A percentile compares a stretch with the other conserved stretches of the same genome.
These are phyloP conservation scores for human DNA, from an alignment of 2,113 vertebrate species.

Conservation along the genomic window GRCh38 chr20:2561001-2561500, in stretches of 20 bases:
- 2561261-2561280: not conserved
- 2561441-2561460: not conserved
- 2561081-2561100: not conserved
- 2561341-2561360: not conserved
- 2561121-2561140: not conserved
- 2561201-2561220: not conserved
- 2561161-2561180: slow-evolving; percentile 39
- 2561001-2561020: not conserved
- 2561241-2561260: not conserved
- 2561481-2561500: not conserved
- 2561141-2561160: not conserved
- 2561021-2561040: not conserved
- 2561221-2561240: not conserved
- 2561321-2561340: slow-evolving; percentile 17
- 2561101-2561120: slow-evolving; percentile 8
- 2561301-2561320: slow-evolving; percentile 14
- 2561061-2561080: not conserved
- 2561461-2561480: not conserved
- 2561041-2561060: not conserved
- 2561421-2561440: not conserved
- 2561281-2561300: not conserved
- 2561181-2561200: not conserved
- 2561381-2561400: not conserved
- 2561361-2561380: not conserved
- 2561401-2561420: not conserved